Conservation (phyloP, 2,797 vertebrate genomes). For the Pygocentrus nattereri region DNA sequence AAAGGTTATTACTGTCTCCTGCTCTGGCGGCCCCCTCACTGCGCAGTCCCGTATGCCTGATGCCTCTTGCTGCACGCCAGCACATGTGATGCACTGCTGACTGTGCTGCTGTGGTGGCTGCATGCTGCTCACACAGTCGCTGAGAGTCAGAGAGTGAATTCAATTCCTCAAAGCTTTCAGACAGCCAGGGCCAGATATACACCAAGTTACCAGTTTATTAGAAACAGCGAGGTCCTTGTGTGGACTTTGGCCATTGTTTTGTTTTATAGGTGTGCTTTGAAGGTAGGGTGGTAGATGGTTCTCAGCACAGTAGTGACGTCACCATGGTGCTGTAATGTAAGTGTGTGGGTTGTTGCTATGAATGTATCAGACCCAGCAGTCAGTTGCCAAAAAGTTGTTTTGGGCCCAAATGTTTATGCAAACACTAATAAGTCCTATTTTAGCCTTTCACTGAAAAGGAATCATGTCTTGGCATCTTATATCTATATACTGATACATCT, state of each 20-base stretch:
- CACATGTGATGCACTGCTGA: constrained; percentile 20
- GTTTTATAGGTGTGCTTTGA: not conserved
- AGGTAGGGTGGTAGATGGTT: not conserved
- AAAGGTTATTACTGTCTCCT: constrained; percentile 48
- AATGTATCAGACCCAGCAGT: not conserved
- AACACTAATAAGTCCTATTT: no score
- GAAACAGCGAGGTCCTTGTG: not conserved
- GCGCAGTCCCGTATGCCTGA: not conserved
- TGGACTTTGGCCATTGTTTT: no score
- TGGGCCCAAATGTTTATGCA: no score
- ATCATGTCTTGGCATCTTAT: no score
- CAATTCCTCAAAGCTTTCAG: constrained; percentile 9
- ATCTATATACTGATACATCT: no score
- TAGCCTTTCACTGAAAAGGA: no score
- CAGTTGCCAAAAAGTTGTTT: not conserved
- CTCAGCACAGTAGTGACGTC: not conserved
- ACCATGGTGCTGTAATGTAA: no score
- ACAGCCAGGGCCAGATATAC: not conserved
- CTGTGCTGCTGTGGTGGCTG: constrained; percentile 12
- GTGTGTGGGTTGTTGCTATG: no score
- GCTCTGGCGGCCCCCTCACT: constrained; percentile 28
- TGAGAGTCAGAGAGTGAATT: constrained; percentile 13
- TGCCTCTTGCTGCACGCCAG: constrained; percentile 15
- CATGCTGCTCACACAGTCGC: constrained; percentile 18
- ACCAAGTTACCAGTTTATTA: not conserved